These are phyloP conservation scores for Limnephilus auricula DNA, from an alignment of 2,888 invertebrate genomes.

Conservation along the genomic window DNA sequence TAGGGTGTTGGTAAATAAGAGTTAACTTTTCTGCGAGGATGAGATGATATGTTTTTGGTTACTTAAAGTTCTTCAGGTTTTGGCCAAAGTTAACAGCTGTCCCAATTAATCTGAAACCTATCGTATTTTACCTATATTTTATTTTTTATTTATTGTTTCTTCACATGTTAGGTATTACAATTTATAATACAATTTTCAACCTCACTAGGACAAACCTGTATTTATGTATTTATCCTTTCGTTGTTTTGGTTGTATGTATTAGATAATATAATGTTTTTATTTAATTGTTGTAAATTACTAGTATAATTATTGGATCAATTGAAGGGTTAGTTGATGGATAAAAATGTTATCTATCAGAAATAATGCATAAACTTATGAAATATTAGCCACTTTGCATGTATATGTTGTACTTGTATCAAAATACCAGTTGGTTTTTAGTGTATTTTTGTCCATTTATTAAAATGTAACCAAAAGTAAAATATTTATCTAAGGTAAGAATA, in stretches of 20 bases:
- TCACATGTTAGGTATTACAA: too few species aligned
- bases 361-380: background rate
- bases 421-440: background rate
- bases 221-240: background rate
- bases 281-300: background rate
- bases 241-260: background rate
- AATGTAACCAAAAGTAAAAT: slow-evolving; percentile 2
- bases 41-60: background rate
- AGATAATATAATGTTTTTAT: background rate
- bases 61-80: background rate
- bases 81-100: background rate
- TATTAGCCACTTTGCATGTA: background rate
- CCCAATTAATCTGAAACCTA: background rate
- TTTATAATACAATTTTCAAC: too few species aligned
- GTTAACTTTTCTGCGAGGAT: too few species aligned
- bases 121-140: too few species aligned
- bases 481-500: background rate
- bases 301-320: slow-evolving; percentile 5
- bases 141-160: too few species aligned
- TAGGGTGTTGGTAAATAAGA: too few species aligned
- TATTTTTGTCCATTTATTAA: slow-evolving; percentile 14
- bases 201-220: too few species aligned
- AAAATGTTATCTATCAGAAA: slow-evolving; percentile 17
- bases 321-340: background rate
- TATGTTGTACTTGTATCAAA: slow-evolving; percentile 8